Evolutionary conservation across 2,888 invertebrate species (phyloP).

Genomic region (Andricus curvator): DNA sequence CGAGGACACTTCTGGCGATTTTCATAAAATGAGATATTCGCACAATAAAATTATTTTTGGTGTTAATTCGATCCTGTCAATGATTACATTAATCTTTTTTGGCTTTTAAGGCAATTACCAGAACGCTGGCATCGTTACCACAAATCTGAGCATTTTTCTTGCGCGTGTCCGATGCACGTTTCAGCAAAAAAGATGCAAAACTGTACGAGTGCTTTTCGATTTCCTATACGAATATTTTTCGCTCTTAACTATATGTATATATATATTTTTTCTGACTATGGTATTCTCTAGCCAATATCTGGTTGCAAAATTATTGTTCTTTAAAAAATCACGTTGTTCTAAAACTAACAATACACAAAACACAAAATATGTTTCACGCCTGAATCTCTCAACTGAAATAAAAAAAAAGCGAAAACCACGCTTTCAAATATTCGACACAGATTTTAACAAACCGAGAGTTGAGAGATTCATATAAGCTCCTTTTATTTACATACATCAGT

Average conservation of each 20-base stretch:
- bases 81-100: constrained; percentile 18
- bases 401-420: background rate
- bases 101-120: constrained; percentile 34
- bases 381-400: constrained; percentile 13
- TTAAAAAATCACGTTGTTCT: background rate
- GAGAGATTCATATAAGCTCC: constrained; percentile 2
- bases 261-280: background rate
- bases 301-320: background rate
- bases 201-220: constrained; percentile 27
- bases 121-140: constrained; percentile 16
- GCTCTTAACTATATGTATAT: constrained; percentile 3
- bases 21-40: background rate
- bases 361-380: background rate
- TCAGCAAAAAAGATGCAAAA: constrained; percentile 24
- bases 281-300: constrained; percentile 20
- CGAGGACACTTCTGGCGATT: background rate
- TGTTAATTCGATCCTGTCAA: constrained; percentile 20
- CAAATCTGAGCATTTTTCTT: constrained; percentile 31
- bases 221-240: constrained; percentile 13
- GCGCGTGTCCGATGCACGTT: constrained; percentile 25
- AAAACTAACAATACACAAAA: constrained; percentile 4
- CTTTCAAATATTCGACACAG: background rate
- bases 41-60: background rate
- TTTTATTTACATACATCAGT: constrained; percentile 29
- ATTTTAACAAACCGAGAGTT: constrained; percentile 1